Percentiles rank a stretch among this genome's conserved stretches.
phyloP scores from a whole-genome alignment of 2,113 vertebrate genomes.

The Taurulus bubalis region DNA sequence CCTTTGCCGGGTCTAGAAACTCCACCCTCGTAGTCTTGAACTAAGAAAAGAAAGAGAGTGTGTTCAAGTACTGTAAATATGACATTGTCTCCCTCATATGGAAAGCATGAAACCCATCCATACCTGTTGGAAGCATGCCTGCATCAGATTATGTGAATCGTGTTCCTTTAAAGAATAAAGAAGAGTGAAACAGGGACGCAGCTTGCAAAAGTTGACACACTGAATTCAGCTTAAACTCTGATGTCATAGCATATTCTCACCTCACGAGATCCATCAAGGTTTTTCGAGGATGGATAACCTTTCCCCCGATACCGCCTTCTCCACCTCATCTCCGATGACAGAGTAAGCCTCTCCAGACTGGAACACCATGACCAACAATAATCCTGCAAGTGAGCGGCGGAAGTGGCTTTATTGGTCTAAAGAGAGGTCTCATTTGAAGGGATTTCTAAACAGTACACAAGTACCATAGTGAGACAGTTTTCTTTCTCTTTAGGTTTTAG shows the following conservation, averaged over 20 bases:
- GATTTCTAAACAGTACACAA: too few relatives aligned
- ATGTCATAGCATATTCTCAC: neutral
- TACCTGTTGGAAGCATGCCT: conserved; percentile 14
- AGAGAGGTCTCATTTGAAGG: too few relatives aligned
- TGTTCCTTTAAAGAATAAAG: neutral
- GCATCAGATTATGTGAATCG: neutral
- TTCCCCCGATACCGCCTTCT: neutral
- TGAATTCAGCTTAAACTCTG: neutral
- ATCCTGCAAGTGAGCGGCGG: neutral
- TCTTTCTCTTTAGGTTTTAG: too few relatives aligned
- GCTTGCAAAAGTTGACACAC: neutral
- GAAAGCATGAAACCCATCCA: neutral
- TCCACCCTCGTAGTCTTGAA: neutral
- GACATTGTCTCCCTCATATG: too few relatives aligned
- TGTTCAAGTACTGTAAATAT: neutral
- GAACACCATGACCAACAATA: neutral
- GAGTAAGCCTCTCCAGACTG: neutral
- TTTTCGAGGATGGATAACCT: fast-evolving
- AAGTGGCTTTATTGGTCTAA: too few relatives aligned
- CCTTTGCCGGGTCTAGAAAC: too few relatives aligned
- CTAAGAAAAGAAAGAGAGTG: neutral
- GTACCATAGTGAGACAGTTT: too few relatives aligned
- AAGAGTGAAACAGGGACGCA: neutral
- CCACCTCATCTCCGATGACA: fast-evolving
- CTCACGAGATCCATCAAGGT: conserved; percentile 8